Percentiles rank a stretch among this genome's conserved stretches.
These are phyloP conservation scores for Cnemophilus loriae DNA, from an alignment of 2,113 vertebrate species.

Conservation along the genomic window DNA sequence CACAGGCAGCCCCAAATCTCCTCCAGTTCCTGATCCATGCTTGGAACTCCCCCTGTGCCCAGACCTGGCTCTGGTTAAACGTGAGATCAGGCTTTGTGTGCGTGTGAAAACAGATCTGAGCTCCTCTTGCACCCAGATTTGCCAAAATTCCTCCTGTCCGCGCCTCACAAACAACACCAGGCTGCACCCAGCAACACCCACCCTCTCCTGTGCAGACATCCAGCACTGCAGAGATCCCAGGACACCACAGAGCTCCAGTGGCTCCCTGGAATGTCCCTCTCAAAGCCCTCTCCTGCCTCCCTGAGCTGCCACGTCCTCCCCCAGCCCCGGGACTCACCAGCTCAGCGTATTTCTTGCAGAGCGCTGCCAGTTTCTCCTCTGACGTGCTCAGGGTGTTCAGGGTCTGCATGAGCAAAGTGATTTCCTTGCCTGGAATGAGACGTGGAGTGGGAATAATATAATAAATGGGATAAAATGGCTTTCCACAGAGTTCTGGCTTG, in stretches of 20 bases:
- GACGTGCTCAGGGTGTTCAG: slow-evolving; percentile 96
- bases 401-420: slow-evolving; percentile 97
- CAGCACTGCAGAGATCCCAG: not conserved
- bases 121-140: not conserved
- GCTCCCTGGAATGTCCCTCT: not conserved
- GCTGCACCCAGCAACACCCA: not conserved
- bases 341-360: slow-evolving; percentile 99
- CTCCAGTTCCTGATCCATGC: rapidly evolving
- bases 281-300: not conserved
- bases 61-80: not conserved
- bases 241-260: not conserved
- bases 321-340: slow-evolving; percentile 79
- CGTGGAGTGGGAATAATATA: not conserved
- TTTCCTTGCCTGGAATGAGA: slow-evolving; percentile 86
- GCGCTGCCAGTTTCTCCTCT: slow-evolving; percentile 90
- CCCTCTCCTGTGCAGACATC: rapidly evolving
- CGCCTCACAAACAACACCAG: not conserved
- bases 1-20: not conserved
- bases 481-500: not conserved
- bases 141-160: not conserved
- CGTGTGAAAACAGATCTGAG: not conserved
- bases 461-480: not conserved
- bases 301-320: not conserved
- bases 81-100: not conserved
- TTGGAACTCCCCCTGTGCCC: not conserved